Base-by-base conservation (phyloP, 2,113 vertebrate species). In the Orthochromis indermauri region DNA sequence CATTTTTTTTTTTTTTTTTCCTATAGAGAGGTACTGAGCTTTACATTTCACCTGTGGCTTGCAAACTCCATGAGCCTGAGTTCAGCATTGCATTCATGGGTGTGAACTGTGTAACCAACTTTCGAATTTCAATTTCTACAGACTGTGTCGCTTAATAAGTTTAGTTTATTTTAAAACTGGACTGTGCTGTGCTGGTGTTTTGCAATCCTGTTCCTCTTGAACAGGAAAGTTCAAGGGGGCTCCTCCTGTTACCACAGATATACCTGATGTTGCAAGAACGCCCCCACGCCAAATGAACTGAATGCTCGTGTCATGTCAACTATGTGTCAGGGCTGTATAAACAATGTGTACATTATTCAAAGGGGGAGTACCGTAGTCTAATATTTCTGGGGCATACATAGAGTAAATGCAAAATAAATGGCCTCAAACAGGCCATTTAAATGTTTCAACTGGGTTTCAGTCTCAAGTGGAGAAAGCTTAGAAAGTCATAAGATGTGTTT, bases 221-320 rank as follows among this genome's bases (percentile, higher is more conserved):
- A 82, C 49, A 42, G 88, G 86, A 91, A 61, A 82, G 84, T n/a
- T 68, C 33, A 68, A 92, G 87, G 80, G 91, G 88, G 86, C 91
- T 94, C 84, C 93, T 95, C 90, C 90, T 91, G 90, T 95, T 92
- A 92, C 92, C 80, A 88, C 19, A 91, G 89, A 91, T 92, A 76
- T 82, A 93, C 93, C 91, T 89, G 90, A 91, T 95, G 92, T 93
- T 94, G 93, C 94, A 96, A 95, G 86, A 94, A 59, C 86, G 89
- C 57, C 83, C 87, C 86, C 35, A 85, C 90, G 85, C 94, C 87
- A 93, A 93, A 92, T 94, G 90, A 92, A 93, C 91, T 88, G 89
- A 92, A 90, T 91, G 89, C 85, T 84, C 10, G 7, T 88, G 90
- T 93, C 92, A 91, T 83, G 92, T 94, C 88, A 93, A 93, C 89